Evolutionary conservation across 2,888 invertebrate genomes (phyloP).

Genomic region (Rhagonycha lutea): DNA sequence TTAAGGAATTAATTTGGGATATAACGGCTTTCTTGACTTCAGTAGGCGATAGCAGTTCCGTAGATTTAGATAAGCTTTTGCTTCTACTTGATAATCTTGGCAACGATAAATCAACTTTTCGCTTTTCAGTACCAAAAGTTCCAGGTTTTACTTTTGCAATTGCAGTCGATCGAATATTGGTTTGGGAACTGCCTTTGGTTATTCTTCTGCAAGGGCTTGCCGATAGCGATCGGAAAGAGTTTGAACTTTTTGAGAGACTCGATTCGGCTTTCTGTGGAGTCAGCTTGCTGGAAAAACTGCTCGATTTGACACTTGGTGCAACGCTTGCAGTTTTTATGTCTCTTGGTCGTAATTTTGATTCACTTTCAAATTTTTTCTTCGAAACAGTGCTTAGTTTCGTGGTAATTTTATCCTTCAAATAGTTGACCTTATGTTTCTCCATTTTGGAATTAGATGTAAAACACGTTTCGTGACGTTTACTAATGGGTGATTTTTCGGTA

Average conservation of each 20-base stretch:
- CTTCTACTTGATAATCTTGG: slow-evolving; percentile 38
- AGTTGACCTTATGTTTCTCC: slow-evolving; percentile 62
- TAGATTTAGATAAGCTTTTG: slow-evolving; percentile 52
- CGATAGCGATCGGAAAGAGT: slow-evolving; percentile 26
- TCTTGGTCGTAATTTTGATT: slow-evolving; percentile 42
- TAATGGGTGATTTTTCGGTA: slow-evolving; percentile 44
- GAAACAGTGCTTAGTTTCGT: slow-evolving; percentile 58
- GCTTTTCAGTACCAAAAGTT: slow-evolving; percentile 62
- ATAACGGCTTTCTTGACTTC: slow-evolving; percentile 61
- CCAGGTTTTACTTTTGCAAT: slow-evolving; percentile 48
- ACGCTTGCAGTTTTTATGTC: slow-evolving; percentile 46
- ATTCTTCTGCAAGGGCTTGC: slow-evolving; percentile 28
- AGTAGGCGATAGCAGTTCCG: slow-evolving; percentile 62
- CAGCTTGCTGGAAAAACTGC: slow-evolving; percentile 49
- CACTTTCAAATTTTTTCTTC: slow-evolving; percentile 25
- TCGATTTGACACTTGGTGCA: slow-evolving; percentile 45
- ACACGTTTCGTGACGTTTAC: slow-evolving; percentile 58
- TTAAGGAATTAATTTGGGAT: slow-evolving; percentile 39
- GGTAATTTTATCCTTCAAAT: slow-evolving; percentile 65
- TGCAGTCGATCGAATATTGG: slow-evolving; percentile 20
- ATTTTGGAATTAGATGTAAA: slow-evolving; percentile 51
- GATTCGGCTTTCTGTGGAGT: slow-evolving; percentile 46
- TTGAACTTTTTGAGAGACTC: slow-evolving; percentile 7
- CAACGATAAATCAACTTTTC: slow-evolving; percentile 54
- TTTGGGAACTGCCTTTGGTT: slow-evolving; percentile 21